Percentiles rank a stretch among this genome's conserved stretches.
phyloP scores from a whole-genome alignment of 2,888 invertebrate genomes.

The Caenorhabditis wallacei region DNA sequence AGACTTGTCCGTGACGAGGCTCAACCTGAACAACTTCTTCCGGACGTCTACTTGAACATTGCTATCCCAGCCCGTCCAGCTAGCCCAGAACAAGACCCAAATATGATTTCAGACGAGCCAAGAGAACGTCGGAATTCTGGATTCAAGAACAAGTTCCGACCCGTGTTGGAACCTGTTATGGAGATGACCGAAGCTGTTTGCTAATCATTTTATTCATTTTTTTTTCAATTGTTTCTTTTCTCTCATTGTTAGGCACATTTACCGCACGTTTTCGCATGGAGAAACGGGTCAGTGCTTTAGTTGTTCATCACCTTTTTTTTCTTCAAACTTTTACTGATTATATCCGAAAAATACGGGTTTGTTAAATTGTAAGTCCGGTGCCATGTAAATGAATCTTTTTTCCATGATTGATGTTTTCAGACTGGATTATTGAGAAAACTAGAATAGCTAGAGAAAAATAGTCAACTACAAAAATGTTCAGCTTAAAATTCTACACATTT shows the following conservation, averaged over 20 bases:
- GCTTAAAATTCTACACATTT: too few relatives aligned
- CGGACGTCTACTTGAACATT: constrained; percentile 81
- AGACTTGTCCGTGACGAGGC: constrained; percentile 80
- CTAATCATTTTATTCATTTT: constrained; percentile 8
- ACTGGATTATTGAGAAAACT: too few relatives aligned
- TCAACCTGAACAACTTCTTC: constrained; percentile 81
- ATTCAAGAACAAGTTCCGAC: constrained; percentile 72
- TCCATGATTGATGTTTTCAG: too few relatives aligned
- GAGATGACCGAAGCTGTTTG: constrained; percentile 79
- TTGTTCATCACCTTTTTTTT: constrained; percentile 7
- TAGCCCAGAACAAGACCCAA: constrained; percentile 74
- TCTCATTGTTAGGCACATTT: constrained; percentile 33
- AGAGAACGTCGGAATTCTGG: constrained; percentile 77
- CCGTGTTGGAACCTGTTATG: constrained; percentile 79
- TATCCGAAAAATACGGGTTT: not conserved
- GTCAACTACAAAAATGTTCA: too few relatives aligned
- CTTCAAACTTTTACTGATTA: not conserved
- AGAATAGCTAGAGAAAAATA: too few relatives aligned
- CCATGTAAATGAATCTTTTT: not conserved
- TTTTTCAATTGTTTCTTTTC: constrained; percentile 1
- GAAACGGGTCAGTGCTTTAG: constrained; percentile 60
- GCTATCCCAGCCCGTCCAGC: constrained; percentile 77
- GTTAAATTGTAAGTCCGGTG: not conserved
- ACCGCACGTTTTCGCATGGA: constrained; percentile 35
- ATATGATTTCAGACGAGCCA: constrained; percentile 71